Evolutionary conservation across 37 sponge, comb jelly and placozoan species (phyloP).

Genomic region (Spongilla lacustris): DNA sequence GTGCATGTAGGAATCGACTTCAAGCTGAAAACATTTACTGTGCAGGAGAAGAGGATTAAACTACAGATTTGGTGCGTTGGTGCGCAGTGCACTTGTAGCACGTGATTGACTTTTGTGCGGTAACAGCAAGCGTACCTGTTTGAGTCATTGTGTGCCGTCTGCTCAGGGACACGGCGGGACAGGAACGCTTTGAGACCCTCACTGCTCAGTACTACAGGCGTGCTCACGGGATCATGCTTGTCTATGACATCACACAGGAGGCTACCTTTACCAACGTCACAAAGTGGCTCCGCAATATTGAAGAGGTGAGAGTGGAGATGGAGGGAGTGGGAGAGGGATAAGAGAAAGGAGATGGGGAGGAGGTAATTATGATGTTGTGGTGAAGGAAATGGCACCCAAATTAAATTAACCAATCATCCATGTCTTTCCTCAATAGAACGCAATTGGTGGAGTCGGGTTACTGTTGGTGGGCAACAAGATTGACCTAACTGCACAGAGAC

Average conservation of each 20-base stretch:
- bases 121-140: neutral
- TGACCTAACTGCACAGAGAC: constrained; percentile 58
- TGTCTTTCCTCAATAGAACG: constrained; percentile 42
- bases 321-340: neutral
- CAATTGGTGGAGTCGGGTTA: constrained; percentile 61
- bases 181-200: constrained; percentile 91
- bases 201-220: constrained; percentile 87
- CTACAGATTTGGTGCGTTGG: constrained; percentile 78
- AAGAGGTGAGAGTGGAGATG: constrained; percentile 60
- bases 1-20: constrained; percentile 81
- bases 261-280: constrained; percentile 75
- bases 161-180: constrained; percentile 88
- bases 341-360: neutral
- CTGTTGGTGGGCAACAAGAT: constrained; percentile 75
- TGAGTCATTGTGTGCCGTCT: neutral
- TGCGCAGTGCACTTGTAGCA: too few species aligned
- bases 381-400: neutral
- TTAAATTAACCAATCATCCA: neutral
- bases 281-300: constrained; percentile 82
- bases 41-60: constrained; percentile 65
- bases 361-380: neutral
- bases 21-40: constrained; percentile 79
- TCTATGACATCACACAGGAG: constrained; percentile 85
- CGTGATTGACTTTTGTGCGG: too few species aligned
- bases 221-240: constrained; percentile 83